Percentiles rank a stretch among this genome's conserved stretches.
Conservation (phyloP, 1,140 invertebrate genomes). For the Aculops lycopersici region DNA sequence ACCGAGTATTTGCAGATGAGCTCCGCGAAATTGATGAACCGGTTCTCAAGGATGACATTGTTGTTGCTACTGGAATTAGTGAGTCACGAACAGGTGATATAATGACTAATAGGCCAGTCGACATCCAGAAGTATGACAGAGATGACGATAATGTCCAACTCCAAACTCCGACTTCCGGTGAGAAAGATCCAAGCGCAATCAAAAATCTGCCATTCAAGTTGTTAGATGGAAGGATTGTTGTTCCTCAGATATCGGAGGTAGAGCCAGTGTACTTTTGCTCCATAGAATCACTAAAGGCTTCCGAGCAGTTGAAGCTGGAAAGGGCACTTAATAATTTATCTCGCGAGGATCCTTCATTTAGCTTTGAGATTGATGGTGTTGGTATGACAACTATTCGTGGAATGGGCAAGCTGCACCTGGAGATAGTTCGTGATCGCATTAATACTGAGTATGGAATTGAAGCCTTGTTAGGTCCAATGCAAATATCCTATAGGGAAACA, state of each 20-base stretch:
- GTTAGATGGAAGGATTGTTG: conserved; percentile 15
- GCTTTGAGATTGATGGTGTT: conserved; percentile 34
- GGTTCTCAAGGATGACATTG: conserved; percentile 45
- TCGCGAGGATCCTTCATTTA: conserved; percentile 72
- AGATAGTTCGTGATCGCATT: conserved; percentile 49
- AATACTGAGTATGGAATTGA: conserved; percentile 62
- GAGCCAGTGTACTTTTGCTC: conserved; percentile 90
- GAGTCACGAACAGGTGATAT: conserved; percentile 52
- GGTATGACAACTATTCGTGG: conserved; percentile 44
- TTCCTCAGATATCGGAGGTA: conserved; percentile 31
- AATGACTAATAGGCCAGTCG: conserved; percentile 26
- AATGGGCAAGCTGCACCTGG: conserved; percentile 89
- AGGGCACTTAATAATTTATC: conserved; percentile 44
- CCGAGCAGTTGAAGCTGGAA: conserved; percentile 40
- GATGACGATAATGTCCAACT: background rate
- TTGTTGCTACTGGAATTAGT: conserved; percentile 51
- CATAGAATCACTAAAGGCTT: conserved; percentile 55
- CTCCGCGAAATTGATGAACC: conserved; percentile 33
- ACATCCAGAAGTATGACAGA: conserved; percentile 16
- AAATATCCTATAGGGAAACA: conserved; percentile 67
- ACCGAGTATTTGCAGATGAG: conserved; percentile 51
- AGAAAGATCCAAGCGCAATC: background rate
- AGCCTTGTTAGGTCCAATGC: conserved; percentile 60
- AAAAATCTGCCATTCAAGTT: background rate
- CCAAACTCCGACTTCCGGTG: background rate